Percentiles rank a stretch among this genome's conserved stretches.
These are phyloP conservation scores for Selene dorsalis DNA, from an alignment of 2,797 vertebrate species.

Conservation along the genomic window DNA sequence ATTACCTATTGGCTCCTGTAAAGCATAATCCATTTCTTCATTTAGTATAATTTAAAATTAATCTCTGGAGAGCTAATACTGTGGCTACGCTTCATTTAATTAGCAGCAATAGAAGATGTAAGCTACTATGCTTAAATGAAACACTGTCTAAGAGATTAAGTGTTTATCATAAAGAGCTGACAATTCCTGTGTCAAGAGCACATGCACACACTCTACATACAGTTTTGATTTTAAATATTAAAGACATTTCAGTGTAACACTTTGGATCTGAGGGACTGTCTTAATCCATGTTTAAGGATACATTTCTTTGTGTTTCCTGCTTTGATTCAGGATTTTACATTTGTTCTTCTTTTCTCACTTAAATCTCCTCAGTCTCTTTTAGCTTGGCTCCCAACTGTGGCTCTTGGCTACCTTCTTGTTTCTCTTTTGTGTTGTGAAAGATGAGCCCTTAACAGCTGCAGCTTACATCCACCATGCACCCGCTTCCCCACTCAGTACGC, in stretches of 20 bases:
- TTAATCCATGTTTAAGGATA: slow-evolving; percentile 35
- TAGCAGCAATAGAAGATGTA: background rate
- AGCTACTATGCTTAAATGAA: background rate
- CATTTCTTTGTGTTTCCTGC: slow-evolving; percentile 32
- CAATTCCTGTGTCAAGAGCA: background rate
- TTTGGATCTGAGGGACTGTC: slow-evolving; percentile 16
- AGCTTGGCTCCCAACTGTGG: slow-evolving; percentile 63
- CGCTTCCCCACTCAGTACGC: slow-evolving; percentile 42
- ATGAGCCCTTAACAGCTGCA: slow-evolving; percentile 72
- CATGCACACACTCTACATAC: background rate
- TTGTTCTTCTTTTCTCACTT: slow-evolving; percentile 56
- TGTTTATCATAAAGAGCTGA: slow-evolving; percentile 2
- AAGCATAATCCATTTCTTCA: background rate
- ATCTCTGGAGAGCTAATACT: background rate
- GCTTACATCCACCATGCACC: slow-evolving; percentile 67
- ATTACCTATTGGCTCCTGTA: background rate
- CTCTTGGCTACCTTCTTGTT: slow-evolving; percentile 63
- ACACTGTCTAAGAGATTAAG: background rate
- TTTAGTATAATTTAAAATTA: background rate
- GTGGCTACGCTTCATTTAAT: background rate
- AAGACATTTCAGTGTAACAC: slow-evolving; percentile 26
- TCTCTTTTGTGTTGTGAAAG: slow-evolving; percentile 68
- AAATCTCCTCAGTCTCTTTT: slow-evolving; percentile 59
- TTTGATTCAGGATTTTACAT: slow-evolving; percentile 66
- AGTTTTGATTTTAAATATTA: slow-evolving; percentile 4